phyloP scores from a whole-genome alignment of 2,888 invertebrate species.

The Erebia palarica region DNA sequence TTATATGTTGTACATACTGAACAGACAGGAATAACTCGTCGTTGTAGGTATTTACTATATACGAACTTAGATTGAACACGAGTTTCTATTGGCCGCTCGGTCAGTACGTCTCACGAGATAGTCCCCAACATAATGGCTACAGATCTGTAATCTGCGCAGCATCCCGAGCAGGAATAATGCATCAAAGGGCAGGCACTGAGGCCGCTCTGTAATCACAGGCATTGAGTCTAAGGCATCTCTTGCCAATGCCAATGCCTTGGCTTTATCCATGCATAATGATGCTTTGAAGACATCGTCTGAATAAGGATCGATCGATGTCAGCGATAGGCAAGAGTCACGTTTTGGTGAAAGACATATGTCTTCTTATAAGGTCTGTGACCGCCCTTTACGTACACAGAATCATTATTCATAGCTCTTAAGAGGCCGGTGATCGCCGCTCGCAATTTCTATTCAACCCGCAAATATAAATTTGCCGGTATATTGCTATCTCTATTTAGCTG shows the following conservation, averaged over 20 bases:
- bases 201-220: conserved; percentile 19
- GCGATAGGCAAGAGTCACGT: neutral
- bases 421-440: no score
- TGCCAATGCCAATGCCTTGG: neutral
- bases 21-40: no score
- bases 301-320: conserved; percentile 3
- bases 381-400: neutral
- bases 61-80: conserved; percentile 2
- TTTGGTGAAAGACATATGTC: neutral
- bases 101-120: neutral
- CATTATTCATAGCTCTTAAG: neutral
- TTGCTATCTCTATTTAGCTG: no score
- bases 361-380: neutral
- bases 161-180: conserved; percentile 23
- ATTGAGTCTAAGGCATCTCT: neutral
- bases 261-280: conserved; percentile 3
- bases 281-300: conserved; percentile 3
- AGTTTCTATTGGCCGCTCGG: neutral
- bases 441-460: no score
- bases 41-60: neutral
- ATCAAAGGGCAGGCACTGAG: conserved; percentile 25
- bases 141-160: conserved; percentile 23
- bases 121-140: neutral
- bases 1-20: no score
- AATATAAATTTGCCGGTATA: no score